Base-by-base conservation (phyloP, 2,888 invertebrate genomes). In the Molorchus minor region DNA sequence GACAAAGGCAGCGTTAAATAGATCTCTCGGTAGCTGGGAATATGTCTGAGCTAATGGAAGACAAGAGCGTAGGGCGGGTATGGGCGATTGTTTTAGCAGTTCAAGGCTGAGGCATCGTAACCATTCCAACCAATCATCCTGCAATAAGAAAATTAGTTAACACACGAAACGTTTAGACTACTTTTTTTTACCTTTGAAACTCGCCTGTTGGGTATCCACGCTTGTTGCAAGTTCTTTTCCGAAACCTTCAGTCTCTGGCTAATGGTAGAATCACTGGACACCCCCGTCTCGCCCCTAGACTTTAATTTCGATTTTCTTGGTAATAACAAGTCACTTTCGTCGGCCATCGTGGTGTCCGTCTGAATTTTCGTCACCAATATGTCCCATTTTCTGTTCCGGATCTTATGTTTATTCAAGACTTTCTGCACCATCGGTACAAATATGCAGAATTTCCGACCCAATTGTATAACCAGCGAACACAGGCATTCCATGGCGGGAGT, bases 61-160 rank as follows among this genome's bases (percentile, higher is more conserved):
- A 74, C 98, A 98, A 1, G 98, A 96, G 64, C 88, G 86, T 17
- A 99, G 82, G 0, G 98, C 96, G 3, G 97, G 96, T 25, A 96
- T 96, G 1, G 97, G 96, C 0, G 97, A 97, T 77, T 97, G 96
- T 68, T 96, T 96, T 5, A 99, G 84, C 21, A 99, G 83, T 49
- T 96, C 97, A 64, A 96, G 93, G 60, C 96, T 95, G 58, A 99
- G 84, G 38, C 95, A 86, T 38, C 94, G 85, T 47, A 98, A 81
- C 99, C 98, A 99, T 79, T 98, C 98, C 43, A 97, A 84, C 99
- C 99, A 99, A 81, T 99, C 99, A 72, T 99, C 98, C 70, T 71
- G 43, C 8, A 43, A 10, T 16, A 19, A n/a, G 30, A n/a, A 46
- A 46, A 29, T 25, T 21, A 10, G 10, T 13, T 45, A 29, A 46